Conservation (phyloP, 2,113 vertebrate species). For the Ursus arctos region DNA sequence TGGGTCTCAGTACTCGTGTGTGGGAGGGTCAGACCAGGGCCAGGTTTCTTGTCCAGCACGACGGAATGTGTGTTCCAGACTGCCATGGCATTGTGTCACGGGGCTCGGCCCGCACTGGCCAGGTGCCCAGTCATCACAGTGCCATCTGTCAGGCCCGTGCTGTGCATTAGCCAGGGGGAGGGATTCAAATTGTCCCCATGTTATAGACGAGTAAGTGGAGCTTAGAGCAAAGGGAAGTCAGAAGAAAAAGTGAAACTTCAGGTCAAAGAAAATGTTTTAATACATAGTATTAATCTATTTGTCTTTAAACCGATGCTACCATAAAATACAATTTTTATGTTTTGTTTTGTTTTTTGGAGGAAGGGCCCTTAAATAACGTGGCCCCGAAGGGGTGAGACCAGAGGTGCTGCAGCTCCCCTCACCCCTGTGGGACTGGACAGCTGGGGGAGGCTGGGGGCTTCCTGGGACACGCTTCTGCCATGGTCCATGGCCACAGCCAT, state of each 20-base stretch:
- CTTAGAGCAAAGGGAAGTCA: not conserved
- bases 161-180: not conserved
- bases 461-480: not conserved
- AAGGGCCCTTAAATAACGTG: not conserved
- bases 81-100: no score
- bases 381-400: not conserved
- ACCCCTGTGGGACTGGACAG: not conserved
- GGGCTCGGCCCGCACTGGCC: not conserved
- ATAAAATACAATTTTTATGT: not conserved
- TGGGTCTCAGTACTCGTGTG: not conserved
- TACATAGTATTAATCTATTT: not conserved
- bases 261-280: not conserved
- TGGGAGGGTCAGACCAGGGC: not conserved
- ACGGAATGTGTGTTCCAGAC: not conserved
- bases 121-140: not conserved
- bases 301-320: not conserved
- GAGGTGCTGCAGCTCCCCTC: not conserved
- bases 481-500: not conserved
- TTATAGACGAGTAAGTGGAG: not conserved
- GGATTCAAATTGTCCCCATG: not conserved
- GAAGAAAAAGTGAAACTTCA: not conserved
- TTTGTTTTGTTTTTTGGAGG: not conserved
- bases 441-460: not conserved
- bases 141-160: not conserved
- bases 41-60: no score